phyloP scores from a whole-genome alignment of 1,140 invertebrate species.

The Physella acuta region DNA sequence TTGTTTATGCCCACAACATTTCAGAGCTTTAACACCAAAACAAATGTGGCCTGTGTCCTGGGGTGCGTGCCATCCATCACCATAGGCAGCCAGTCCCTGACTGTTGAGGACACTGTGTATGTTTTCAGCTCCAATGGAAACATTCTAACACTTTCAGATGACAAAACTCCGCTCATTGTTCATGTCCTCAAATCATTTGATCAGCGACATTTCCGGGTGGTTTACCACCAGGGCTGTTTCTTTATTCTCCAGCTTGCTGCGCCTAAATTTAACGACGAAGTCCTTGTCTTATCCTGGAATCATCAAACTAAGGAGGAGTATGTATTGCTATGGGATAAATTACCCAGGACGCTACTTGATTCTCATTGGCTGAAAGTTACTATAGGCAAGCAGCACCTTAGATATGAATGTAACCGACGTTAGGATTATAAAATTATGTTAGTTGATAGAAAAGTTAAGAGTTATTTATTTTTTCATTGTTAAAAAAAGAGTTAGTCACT shows the following conservation, averaged over 20 bases:
- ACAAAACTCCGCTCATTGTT: conserved; percentile 21
- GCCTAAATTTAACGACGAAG: conserved; percentile 30
- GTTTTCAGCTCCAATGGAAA: conserved; percentile 33
- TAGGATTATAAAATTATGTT: neutral
- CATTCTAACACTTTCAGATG: conserved; percentile 18
- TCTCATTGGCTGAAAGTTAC: conserved; percentile 33
- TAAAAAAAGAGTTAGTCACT: neutral
- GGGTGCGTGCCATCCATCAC: conserved; percentile 23
- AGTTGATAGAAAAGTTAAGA: neutral
- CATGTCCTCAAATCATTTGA: conserved; percentile 28
- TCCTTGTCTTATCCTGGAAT: conserved; percentile 23
- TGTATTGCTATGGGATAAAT: conserved; percentile 22
- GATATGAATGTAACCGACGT: conserved; percentile 28
- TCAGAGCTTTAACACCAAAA: conserved; percentile 29
- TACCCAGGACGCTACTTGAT: conserved; percentile 31
- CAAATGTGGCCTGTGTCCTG: conserved; percentile 15
- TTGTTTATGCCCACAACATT: conserved; percentile 9
- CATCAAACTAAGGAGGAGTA: conserved; percentile 12
- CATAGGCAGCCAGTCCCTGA: conserved; percentile 31
- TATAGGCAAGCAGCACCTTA: conserved; percentile 31
- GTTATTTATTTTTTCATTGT: neutral
- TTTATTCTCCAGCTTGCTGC: conserved; percentile 30
- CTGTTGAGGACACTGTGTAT: conserved; percentile 30
- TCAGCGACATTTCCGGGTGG: conserved; percentile 28
- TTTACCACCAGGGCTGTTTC: conserved; percentile 27